These are phyloP conservation scores for Pluvialis apricaria DNA, from an alignment of 2,113 vertebrate genomes.

Conservation along the genomic window DNA sequence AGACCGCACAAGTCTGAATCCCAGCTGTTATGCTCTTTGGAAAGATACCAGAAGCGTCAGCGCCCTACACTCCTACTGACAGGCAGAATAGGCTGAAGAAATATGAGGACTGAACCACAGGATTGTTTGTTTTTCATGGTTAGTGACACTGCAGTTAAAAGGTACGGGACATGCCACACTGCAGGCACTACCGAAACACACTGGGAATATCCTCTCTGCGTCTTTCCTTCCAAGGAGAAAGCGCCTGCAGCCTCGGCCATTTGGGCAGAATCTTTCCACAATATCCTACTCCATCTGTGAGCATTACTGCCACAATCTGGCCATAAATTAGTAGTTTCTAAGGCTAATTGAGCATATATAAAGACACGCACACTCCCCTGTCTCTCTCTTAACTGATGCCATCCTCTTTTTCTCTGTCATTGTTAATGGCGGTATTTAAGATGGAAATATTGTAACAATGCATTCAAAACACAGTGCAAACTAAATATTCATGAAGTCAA, in stretches of 20 bases:
- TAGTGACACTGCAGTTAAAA: not conserved
- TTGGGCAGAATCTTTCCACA: not conserved
- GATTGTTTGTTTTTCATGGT: not conserved
- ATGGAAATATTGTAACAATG: not conserved
- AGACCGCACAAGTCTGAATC: not conserved
- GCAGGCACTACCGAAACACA: not conserved
- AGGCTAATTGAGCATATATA: not conserved
- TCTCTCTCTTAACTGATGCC: not conserved
- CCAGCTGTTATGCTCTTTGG: conserved; percentile 1
- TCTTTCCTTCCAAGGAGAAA: not conserved
- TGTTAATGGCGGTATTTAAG: not conserved
- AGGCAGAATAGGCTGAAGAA: not conserved
- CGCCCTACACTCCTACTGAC: not conserved
- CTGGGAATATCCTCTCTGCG: not conserved
- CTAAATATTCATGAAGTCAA: conserved; percentile 14
- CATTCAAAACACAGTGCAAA: not conserved
- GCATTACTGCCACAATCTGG: not conserved
- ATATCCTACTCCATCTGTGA: not conserved
- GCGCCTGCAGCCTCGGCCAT: not conserved
- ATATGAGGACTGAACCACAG: not conserved
- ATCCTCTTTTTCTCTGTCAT: not conserved
- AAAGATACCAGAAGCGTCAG: not conserved
- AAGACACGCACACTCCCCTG: not conserved
- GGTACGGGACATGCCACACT: not conserved
- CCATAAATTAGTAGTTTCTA: not conserved